A percentile compares a stretch with the other conserved stretches of the same genome.
These are phyloP conservation scores for Huso huso DNA, from an alignment of 2,797 vertebrate species.

Conservation along the genomic window DNA sequence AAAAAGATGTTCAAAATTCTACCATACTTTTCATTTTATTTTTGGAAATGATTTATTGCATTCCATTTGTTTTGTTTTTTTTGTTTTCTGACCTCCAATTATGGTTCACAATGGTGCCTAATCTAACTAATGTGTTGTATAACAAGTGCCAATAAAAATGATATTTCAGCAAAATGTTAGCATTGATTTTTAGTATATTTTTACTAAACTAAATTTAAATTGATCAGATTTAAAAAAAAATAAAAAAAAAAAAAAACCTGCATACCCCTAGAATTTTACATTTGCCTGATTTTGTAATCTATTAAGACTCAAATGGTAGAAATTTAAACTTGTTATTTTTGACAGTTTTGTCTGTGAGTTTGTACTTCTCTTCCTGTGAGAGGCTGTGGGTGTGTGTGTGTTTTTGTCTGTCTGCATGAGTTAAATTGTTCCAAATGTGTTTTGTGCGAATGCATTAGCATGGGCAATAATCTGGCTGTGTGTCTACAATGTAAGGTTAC, in stretches of 20 bases:
- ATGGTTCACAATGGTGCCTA: constrained; percentile 65
- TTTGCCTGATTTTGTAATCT: constrained; percentile 64
- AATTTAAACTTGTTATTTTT: constrained; percentile 56
- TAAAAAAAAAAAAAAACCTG: no score
- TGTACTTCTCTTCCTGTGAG: constrained; percentile 50
- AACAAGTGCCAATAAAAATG: constrained; percentile 68
- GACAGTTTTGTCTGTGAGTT: constrained; percentile 47
- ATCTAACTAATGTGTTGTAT: constrained; percentile 38
- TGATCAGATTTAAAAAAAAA: no score
- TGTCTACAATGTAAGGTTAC: not conserved
- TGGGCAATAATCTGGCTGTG: constrained; percentile 13
- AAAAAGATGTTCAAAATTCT: constrained; percentile 25
- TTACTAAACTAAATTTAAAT: no score
- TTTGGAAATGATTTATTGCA: constrained; percentile 44
- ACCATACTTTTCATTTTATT: constrained; percentile 33
- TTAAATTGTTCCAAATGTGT: constrained; percentile 61
- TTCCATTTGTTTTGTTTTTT: constrained; percentile 46
- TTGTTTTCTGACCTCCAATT: constrained; percentile 48
- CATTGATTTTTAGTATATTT: no score
- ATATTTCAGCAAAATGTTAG: no score
- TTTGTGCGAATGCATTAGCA: constrained; percentile 73
- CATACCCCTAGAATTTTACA: constrained; percentile 51
- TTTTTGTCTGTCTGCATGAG: constrained; percentile 68
- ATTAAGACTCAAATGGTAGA: constrained; percentile 28
- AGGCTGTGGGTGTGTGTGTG: no score